A percentile compares a stretch with the other conserved stretches of the same genome.
Evolutionary conservation across 2,888 invertebrate genomes (phyloP).

Genomic region (Sarcophaga caerulescens): DNA sequence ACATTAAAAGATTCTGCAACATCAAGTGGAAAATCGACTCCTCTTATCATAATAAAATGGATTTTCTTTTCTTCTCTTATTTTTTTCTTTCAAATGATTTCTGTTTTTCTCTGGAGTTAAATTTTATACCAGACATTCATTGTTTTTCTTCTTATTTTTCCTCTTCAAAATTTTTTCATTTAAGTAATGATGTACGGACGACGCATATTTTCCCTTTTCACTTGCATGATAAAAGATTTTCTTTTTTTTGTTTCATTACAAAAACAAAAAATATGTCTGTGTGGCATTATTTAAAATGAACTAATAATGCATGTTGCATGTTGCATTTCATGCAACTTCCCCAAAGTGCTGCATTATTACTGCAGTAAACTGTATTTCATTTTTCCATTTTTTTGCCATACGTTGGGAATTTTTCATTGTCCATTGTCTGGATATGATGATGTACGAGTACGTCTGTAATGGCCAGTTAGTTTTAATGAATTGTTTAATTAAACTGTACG

Average conservation of each 20-base stretch:
- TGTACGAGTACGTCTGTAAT: background rate
- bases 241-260: no score
- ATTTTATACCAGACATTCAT: conserved; percentile 10
- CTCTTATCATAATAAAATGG: background rate
- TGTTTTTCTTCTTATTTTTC: background rate
- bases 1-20: conserved; percentile 46
- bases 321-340: background rate
- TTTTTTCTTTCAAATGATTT: background rate
- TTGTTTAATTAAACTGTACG: conserved; percentile 41
- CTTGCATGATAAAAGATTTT: background rate
- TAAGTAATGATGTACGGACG: no score
- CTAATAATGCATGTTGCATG: background rate
- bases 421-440: background rate
- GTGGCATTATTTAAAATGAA: conserved; percentile 22
- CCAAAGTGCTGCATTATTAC: background rate
- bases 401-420: background rate
- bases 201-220: background rate
- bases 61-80: background rate
- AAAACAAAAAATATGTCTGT: conserved; percentile 17
- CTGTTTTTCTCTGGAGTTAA: background rate
- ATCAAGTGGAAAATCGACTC: conserved; percentile 47
- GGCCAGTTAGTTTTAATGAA: conserved; percentile 44
- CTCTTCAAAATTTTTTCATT: background rate
- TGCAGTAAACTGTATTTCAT: no score
- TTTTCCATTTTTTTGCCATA: no score